A percentile compares a stretch with the other conserved stretches of the same genome.
Evolutionary conservation across 1,140 invertebrate genomes (phyloP).

Genomic region (Penaeus indicus): DNA sequence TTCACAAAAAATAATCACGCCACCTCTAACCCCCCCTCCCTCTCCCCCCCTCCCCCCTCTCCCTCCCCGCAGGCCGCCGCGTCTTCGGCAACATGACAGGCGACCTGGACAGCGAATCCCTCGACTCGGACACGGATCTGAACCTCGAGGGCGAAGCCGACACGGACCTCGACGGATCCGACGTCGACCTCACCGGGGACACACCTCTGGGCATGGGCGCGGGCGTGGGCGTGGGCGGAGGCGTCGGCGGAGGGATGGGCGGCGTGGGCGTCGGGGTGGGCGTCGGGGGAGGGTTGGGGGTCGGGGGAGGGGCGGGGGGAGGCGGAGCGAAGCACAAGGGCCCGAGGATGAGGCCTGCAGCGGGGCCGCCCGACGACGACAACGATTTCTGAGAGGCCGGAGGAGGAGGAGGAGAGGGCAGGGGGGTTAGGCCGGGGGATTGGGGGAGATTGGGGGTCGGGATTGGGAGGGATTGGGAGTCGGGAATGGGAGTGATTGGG

Average conservation of each 20-base stretch:
- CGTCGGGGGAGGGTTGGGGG: background rate
- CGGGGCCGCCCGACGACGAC: slow-evolving; percentile 36
- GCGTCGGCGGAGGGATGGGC: background rate
- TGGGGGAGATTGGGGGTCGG: too few relatives aligned
- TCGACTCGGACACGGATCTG: slow-evolving; percentile 47
- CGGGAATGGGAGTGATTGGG: too few relatives aligned
- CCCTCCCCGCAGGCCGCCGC: background rate
- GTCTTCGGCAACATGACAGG: slow-evolving; percentile 51
- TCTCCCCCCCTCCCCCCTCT: background rate
- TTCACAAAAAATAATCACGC: too few relatives aligned
- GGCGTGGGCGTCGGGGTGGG: slow-evolving; percentile 26
- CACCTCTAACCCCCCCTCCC: too few relatives aligned
- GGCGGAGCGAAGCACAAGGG: slow-evolving; percentile 32
- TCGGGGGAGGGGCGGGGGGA: too few relatives aligned
- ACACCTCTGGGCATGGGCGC: slow-evolving; percentile 21
- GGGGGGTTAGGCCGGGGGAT: background rate
- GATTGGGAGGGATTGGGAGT: too few relatives aligned
- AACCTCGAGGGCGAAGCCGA: slow-evolving; percentile 52
- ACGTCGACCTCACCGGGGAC: slow-evolving; percentile 21
- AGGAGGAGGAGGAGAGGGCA: background rate
- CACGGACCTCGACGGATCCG: slow-evolving; percentile 42
- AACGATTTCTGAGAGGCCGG: background rate
- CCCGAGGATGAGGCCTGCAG: slow-evolving; percentile 31
- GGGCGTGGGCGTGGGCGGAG: slow-evolving; percentile 29
- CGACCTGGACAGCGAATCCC: slow-evolving; percentile 44